Percentiles rank a stretch among this genome's conserved stretches.
Conservation (phyloP, 1,140 invertebrate genomes). For the Trachymyrmex cornetzi region DNA sequence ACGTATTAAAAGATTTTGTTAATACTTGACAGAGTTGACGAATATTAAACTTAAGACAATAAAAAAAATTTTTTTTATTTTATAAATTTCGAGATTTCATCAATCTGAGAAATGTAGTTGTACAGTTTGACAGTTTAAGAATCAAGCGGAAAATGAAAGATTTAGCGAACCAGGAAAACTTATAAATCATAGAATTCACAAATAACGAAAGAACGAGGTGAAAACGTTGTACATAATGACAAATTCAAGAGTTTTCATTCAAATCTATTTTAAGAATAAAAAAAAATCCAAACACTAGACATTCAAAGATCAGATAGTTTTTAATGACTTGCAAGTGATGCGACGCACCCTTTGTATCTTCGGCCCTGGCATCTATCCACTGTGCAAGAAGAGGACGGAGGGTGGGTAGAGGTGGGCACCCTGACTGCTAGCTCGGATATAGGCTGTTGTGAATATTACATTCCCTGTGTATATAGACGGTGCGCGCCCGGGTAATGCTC, state of each 20-base stretch:
- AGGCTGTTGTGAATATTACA: slow-evolving; percentile 86
- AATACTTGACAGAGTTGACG: neutral
- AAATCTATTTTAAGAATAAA: neutral
- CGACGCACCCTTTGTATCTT: slow-evolving; percentile 31
- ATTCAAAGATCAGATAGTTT: neutral
- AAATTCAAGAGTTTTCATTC: neutral
- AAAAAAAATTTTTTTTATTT: too few relatives aligned
- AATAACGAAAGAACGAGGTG: neutral
- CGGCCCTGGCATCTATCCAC: slow-evolving; percentile 55
- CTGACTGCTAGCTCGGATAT: slow-evolving; percentile 78
- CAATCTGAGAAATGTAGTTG: neutral
- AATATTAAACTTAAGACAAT: neutral
- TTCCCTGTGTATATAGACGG: slow-evolving; percentile 82
- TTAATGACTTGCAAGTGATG: neutral
- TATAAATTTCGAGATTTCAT: neutral
- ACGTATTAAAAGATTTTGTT: neutral
- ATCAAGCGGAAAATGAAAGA: neutral
- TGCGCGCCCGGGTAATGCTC: slow-evolving; percentile 73
- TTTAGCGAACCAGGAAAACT: neutral
- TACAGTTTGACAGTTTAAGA: neutral
- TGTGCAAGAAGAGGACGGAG: slow-evolving; percentile 53
- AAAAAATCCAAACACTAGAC: neutral
- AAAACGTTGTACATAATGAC: neutral
- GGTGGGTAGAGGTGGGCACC: slow-evolving; percentile 73
- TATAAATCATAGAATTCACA: neutral